Conservation (phyloP, 2,797 vertebrate species). For the Gymnoscopelus braueri region DNA sequence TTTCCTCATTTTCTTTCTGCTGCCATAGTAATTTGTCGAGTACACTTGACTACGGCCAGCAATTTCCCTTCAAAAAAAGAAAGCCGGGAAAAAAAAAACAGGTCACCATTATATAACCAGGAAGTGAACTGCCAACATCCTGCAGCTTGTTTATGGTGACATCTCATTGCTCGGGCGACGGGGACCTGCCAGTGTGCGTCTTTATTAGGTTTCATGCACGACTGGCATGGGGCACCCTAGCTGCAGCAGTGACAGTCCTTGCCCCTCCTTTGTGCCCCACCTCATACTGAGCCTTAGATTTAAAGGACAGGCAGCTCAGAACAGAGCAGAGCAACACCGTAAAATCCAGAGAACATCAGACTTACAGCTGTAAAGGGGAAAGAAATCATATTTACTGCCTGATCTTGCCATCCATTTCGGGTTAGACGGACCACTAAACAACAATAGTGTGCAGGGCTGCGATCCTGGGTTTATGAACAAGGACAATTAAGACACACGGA, state of each 20-base stretch:
- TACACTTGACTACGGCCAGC: constrained; percentile 48
- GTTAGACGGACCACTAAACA: not conserved
- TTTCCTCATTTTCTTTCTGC: constrained; percentile 46
- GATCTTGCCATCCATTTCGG: constrained; percentile 26
- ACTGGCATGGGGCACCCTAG: constrained; percentile 61
- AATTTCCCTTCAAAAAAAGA: constrained; percentile 47
- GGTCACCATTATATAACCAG: constrained; percentile 78
- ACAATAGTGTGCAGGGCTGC: constrained; percentile 16
- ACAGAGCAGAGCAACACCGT: constrained; percentile 43
- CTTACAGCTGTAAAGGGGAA: constrained; percentile 28
- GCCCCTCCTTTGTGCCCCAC: constrained; percentile 65
- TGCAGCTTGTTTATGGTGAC: constrained; percentile 82
- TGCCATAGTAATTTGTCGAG: constrained; percentile 41
- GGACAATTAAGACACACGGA: constrained; percentile 29
- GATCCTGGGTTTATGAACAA: constrained; percentile 20
- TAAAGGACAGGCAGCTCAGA: constrained; percentile 65
- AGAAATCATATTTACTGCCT: constrained; percentile 34
- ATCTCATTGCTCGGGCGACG: constrained; percentile 74
- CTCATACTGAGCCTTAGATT: constrained; percentile 64
- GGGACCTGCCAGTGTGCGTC: constrained; percentile 74
- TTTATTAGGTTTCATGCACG: constrained; percentile 77
- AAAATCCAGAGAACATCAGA: constrained; percentile 38
- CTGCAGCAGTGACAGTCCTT: constrained; percentile 66
- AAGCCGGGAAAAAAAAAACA: constrained; percentile 38
- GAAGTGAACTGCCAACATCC: constrained; percentile 77